Conservation (phyloP, 2,888 invertebrate genomes). For the Diaperis boleti region DNA sequence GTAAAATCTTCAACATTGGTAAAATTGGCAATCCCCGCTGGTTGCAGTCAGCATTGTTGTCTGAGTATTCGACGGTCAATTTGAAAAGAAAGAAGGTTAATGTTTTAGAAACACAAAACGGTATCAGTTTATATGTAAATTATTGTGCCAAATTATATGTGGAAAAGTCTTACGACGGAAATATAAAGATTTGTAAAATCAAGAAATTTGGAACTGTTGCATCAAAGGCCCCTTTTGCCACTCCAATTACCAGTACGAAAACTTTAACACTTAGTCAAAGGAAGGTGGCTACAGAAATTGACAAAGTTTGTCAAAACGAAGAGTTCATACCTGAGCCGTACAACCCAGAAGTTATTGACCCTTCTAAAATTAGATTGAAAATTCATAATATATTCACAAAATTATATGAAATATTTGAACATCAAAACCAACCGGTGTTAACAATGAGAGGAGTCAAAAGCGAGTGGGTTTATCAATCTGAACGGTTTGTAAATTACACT, state of each 20-base stretch:
- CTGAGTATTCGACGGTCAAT: too few relatives aligned
- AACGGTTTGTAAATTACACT: not conserved
- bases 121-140: slow-evolving; percentile 44
- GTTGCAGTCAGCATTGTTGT: too few relatives aligned
- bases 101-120: slow-evolving; percentile 16
- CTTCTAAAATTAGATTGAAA: slow-evolving; percentile 60
- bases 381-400: slow-evolving; percentile 67
- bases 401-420: slow-evolving; percentile 65
- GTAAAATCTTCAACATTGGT: too few relatives aligned
- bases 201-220: not conserved
- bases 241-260: not conserved
- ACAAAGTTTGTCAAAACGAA: slow-evolving; percentile 48
- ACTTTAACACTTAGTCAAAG: too few relatives aligned
- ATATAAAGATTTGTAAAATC: slow-evolving; percentile 3
- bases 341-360: slow-evolving; percentile 49
- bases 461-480: not conserved
- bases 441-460: not conserved
- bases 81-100: not conserved
- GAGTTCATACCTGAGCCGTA: slow-evolving; percentile 46
- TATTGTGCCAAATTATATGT: not conserved
- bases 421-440: slow-evolving; percentile 46
- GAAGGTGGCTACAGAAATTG: not conserved
- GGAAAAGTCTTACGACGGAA: not conserved
- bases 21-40: too few relatives aligned
- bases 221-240: not conserved